Evolutionary conservation across 2,888 invertebrate species (phyloP).

Genomic region (Galerucella nymphaeae): DNA sequence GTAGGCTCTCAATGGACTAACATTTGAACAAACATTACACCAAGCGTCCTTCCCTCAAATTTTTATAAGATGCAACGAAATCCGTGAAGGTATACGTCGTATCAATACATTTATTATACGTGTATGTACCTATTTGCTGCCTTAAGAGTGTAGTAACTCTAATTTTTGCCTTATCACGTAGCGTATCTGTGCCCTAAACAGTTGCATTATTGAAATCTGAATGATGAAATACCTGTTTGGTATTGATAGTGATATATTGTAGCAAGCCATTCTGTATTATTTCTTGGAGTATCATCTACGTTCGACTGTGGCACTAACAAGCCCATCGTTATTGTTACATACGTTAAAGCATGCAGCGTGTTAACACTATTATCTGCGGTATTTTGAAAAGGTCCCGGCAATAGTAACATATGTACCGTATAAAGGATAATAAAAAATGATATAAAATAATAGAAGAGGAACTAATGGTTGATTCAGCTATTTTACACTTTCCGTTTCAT

Average conservation of each 20-base stretch:
- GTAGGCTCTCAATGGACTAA: too few species aligned
- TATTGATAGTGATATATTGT: slow-evolving; percentile 15
- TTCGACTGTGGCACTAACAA: slow-evolving; percentile 16
- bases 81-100: too few species aligned
- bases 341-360: slow-evolving; percentile 15
- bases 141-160: too few species aligned
- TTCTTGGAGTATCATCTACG: not conserved
- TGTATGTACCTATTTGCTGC: too few species aligned
- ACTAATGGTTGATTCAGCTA: slow-evolving; percentile 26
- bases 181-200: too few species aligned
- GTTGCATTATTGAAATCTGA: too few species aligned
- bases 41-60: too few species aligned
- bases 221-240: not conserved
- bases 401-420: not conserved
- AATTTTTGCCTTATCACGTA: too few species aligned
- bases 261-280: not conserved
- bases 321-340: slow-evolving; percentile 15
- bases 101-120: too few species aligned
- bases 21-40: too few species aligned
- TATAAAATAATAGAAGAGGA: slow-evolving; percentile 21
- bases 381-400: slow-evolving; percentile 19
- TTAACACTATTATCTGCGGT: slow-evolving; percentile 17
- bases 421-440: slow-evolving; percentile 5
- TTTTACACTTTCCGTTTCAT: slow-evolving; percentile 22
- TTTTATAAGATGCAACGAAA: too few species aligned